Percentiles rank a stretch among this genome's conserved stretches.
These are phyloP conservation scores for Luidia sarsii DNA, from an alignment of 53 echinoderm and acorn worm species.

Conservation along the genomic window DNA sequence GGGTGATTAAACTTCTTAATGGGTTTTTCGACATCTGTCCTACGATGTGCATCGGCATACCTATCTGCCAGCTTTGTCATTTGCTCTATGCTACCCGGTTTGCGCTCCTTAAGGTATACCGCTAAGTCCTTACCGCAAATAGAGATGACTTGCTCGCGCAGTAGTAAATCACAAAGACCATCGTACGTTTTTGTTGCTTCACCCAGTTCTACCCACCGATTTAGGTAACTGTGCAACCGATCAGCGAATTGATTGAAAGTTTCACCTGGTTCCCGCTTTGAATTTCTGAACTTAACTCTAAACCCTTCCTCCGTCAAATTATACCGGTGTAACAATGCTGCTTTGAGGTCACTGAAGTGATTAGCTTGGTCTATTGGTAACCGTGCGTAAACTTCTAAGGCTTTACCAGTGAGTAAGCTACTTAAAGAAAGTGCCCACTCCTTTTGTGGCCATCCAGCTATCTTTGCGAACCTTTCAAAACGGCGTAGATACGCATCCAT, in stretches of 20 bases:
- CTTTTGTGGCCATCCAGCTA: conserved; percentile 26
- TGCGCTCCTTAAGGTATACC: conserved; percentile 25
- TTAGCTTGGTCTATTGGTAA: background rate
- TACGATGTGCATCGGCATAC: conserved; percentile 23
- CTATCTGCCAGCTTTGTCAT: conserved; percentile 23
- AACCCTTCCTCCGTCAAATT: conserved; percentile 33
- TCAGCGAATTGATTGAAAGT: background rate
- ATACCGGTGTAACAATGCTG: conserved; percentile 22
- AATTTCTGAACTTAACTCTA: conserved; percentile 24
- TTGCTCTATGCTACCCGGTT: conserved; percentile 1
- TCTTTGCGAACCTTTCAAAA: conserved; percentile 58
- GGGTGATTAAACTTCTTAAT: background rate
- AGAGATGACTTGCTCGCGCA: conserved; percentile 22
- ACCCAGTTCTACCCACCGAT: conserved; percentile 39
- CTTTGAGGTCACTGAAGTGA: background rate
- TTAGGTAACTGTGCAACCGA: conserved; percentile 18
- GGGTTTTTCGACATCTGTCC: background rate
- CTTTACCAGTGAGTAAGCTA: conserved; percentile 2
- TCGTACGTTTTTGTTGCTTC: conserved; percentile 10
- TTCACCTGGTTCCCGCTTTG: conserved; percentile 13
- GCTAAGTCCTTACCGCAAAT: conserved; percentile 25
- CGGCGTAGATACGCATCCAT: conserved; percentile 48
- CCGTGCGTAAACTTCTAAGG: background rate
- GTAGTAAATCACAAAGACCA: conserved; percentile 4
- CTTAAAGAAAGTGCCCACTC: conserved; percentile 36